phyloP scores from a whole-genome alignment of 2,888 invertebrate genomes.

The Lucinisca nassula region DNA sequence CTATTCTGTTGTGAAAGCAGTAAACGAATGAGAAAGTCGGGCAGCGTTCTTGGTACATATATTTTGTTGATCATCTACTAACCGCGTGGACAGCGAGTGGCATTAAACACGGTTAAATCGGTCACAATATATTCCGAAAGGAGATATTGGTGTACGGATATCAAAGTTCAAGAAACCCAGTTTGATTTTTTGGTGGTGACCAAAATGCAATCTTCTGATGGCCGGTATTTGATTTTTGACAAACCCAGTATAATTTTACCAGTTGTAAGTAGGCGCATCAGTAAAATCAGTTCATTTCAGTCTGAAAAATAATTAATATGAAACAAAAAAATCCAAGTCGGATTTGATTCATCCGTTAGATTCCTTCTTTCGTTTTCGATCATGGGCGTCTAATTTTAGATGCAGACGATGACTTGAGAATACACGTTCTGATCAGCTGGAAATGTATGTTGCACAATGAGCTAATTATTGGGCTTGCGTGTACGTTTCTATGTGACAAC shows the following conservation, averaged over 20 bases:
- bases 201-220: no score
- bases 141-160: neutral
- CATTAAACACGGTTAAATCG: constrained; percentile 59
- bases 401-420: neutral
- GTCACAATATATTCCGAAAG: constrained; percentile 44
- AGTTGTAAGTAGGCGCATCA: no score
- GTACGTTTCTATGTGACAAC: neutral
- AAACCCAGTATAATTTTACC: no score
- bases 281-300: no score
- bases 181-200: neutral
- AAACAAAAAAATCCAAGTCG: neutral
- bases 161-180: neutral
- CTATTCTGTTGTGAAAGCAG: neutral
- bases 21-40: constrained; percentile 47
- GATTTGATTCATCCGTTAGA: neutral
- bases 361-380: constrained; percentile 1
- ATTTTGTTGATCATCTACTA: constrained; percentile 45
- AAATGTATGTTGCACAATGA: neutral
- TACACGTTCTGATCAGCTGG: constrained; percentile 11
- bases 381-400: neutral
- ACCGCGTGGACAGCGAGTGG: constrained; percentile 66
- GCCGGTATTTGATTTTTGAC: no score
- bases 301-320: no score
- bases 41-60: constrained; percentile 45
- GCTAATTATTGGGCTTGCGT: neutral